phyloP scores from a whole-genome alignment of 2,888 invertebrate genomes.

The Pseudococcus longispinus region DNA sequence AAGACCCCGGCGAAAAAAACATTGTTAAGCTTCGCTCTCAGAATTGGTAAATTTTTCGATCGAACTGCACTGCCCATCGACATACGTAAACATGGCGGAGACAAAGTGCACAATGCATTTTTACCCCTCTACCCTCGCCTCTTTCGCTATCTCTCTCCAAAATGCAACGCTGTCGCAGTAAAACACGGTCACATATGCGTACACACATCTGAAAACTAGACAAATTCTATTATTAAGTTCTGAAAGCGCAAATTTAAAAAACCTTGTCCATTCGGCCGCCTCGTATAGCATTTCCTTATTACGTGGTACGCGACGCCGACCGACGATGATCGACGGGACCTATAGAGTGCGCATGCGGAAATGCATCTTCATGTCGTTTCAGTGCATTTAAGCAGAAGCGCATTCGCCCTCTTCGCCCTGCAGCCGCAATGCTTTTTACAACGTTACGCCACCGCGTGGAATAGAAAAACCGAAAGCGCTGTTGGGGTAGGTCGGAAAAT shows the following conservation, averaged over 20 bases:
- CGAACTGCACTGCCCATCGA: background rate
- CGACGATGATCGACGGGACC: slow-evolving; percentile 30
- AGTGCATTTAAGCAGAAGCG: slow-evolving; percentile 54
- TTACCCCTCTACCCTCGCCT: background rate
- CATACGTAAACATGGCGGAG: background rate
- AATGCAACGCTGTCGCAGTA: background rate
- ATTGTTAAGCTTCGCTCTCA: background rate
- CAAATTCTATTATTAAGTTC: slow-evolving; percentile 45
- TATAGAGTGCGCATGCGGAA: slow-evolving; percentile 52
- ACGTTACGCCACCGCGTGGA: slow-evolving; percentile 49
- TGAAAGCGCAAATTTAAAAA: slow-evolving; percentile 47
- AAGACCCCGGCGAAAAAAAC: too few species aligned
- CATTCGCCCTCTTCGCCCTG: slow-evolving; percentile 33
- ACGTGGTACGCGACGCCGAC: slow-evolving; percentile 39
- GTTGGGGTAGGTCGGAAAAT: slow-evolving; percentile 53
- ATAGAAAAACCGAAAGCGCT: slow-evolving; percentile 53
- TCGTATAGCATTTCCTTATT: slow-evolving; percentile 49
- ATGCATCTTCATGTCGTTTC: slow-evolving; percentile 44
- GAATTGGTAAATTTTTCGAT: background rate
- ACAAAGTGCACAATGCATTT: background rate
- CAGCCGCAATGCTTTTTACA: slow-evolving; percentile 7
- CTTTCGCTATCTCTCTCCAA: background rate
- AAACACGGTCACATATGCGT: slow-evolving; percentile 8
- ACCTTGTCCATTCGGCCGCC: slow-evolving; percentile 47
- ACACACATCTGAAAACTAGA: slow-evolving; percentile 1